Conservation (phyloP, 2,113 vertebrate species). For the Callithrix jacchus region DNA sequence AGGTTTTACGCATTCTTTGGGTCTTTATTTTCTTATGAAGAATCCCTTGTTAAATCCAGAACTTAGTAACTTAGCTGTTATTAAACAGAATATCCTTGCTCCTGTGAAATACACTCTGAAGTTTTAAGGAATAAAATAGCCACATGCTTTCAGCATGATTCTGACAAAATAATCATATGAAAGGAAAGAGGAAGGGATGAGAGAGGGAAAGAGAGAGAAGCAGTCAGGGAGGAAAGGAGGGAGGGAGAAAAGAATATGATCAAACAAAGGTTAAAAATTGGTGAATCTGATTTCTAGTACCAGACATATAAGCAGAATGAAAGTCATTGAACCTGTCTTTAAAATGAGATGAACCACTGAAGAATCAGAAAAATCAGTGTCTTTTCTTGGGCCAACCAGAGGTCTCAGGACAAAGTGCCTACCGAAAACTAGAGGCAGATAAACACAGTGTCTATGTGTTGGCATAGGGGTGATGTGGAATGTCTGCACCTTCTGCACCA, state of each 20-base stretch:
- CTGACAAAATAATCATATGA: not conserved
- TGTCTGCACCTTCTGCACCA: not conserved
- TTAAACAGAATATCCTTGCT: not conserved
- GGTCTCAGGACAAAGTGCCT: not conserved
- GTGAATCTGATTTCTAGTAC: not conserved
- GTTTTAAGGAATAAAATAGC: not conserved
- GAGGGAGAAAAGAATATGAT: not conserved
- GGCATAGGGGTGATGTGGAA: not conserved
- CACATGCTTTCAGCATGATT: not conserved
- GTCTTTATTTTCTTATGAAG: not conserved
- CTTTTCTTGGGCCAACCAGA: not conserved
- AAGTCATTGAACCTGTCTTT: not conserved
- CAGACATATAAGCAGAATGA: not conserved
- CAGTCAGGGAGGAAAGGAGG: accelerated
- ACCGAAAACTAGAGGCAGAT: not conserved
- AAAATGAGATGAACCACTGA: too few relatives aligned
- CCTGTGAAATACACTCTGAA: not conserved
- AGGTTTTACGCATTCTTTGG: not conserved
- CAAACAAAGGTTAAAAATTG: not conserved
- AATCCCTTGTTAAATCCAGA: not conserved
- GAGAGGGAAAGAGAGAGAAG: not conserved
- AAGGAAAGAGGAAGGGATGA: not conserved
- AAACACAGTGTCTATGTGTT: not conserved
- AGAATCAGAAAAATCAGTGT: not conserved
- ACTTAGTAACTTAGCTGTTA: not conserved